Evolutionary conservation across 1,140 invertebrate genomes (phyloP), one percentile per base, ranked within the genome.

Genomic region (Sycobia sp.): DNA sequence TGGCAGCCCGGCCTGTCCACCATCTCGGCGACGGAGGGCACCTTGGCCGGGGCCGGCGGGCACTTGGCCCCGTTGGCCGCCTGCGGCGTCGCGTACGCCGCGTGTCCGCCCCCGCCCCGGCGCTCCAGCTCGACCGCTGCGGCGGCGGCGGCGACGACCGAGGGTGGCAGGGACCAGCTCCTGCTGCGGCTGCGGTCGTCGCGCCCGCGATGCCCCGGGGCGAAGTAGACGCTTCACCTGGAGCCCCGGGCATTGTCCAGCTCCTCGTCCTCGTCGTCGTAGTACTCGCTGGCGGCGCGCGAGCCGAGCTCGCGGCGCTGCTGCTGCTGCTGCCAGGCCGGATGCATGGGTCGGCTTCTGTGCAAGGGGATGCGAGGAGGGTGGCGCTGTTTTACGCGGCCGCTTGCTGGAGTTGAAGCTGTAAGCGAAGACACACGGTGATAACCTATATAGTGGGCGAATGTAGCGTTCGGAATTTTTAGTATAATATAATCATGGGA

Each of bases 11-110:
- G 43, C 14, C 63, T 18, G 4, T 65, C 56, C 20, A 62, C 39
- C 3, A 18, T 54, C 56, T 69, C 65, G 41, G 67, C 46, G n/a
- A 66, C 47, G 2, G 55, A 50, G 18, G 44, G 23, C 25, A 65
- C 63, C 39, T 56, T 63, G 16, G 67, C 25, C 27, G 18, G 63
- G 47, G 41, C 58, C 43, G n/a, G n/a, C n/a, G n/a, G n/a, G n/a
- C n/a, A n/a, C n/a, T n/a, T n/a, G n/a, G n/a, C n/a, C n/a, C n/a
- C n/a, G n/a, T 59, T 68, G 60, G 51, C 23, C 55, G 62, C 43
- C 23, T 53, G 20, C 44, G 51, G 56, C 54, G 59, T 63, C 55
- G 51, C 46, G 44, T 29, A 63, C 1, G 39, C 34, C 9, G 29
- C 5, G 11, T 11, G 29, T 32, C 29, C 29, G 29, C 11, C 29